A percentile compares a stretch with the other conserved stretches of the same genome.
These are phyloP conservation scores for Leptodactylus fuscus DNA, from an alignment of 2,113 vertebrate genomes.

Conservation along the genomic window DNA sequence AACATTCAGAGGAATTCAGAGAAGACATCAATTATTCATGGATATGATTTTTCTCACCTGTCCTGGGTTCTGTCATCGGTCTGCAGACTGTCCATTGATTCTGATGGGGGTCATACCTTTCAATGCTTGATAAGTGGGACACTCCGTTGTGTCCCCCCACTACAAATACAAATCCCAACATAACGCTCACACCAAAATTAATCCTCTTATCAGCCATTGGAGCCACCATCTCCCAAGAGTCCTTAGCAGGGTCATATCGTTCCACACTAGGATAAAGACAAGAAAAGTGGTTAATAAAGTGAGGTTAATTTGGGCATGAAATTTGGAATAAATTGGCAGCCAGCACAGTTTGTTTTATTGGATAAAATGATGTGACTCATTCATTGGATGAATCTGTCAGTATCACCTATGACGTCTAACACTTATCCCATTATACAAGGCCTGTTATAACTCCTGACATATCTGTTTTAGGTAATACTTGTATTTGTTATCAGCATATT, in stretches of 20 bases:
- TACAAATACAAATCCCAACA: conserved; percentile 97
- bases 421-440: too few relatives aligned
- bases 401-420: too few relatives aligned
- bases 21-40: not conserved
- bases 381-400: too few relatives aligned
- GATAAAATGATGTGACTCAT: too few relatives aligned
- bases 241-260: conserved; percentile 93
- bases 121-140: conserved; percentile 95
- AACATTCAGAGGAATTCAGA: not conserved
- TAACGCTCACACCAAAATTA: conserved; percentile 96
- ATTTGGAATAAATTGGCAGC: too few relatives aligned
- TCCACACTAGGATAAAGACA: conserved; percentile 82
- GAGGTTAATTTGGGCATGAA: too few relatives aligned
- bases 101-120: conserved; percentile 95
- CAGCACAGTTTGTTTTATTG: too few relatives aligned
- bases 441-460: too few relatives aligned
- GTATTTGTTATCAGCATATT: too few relatives aligned
- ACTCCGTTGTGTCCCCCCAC: conserved; percentile 97
- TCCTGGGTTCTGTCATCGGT: conserved; percentile 96
- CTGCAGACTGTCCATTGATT: conserved; percentile 97
- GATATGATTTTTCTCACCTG: conserved; percentile 78
- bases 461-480: too few relatives aligned
- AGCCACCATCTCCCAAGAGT: conserved; percentile 95
- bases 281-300: too few relatives aligned
- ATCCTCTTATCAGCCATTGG: conserved; percentile 98